Percentiles rank a stretch among this genome's conserved stretches.
These are phyloP conservation scores for Anagyrus pseudococci DNA, from an alignment of 2,888 invertebrate genomes.

Conservation along the genomic window DNA sequence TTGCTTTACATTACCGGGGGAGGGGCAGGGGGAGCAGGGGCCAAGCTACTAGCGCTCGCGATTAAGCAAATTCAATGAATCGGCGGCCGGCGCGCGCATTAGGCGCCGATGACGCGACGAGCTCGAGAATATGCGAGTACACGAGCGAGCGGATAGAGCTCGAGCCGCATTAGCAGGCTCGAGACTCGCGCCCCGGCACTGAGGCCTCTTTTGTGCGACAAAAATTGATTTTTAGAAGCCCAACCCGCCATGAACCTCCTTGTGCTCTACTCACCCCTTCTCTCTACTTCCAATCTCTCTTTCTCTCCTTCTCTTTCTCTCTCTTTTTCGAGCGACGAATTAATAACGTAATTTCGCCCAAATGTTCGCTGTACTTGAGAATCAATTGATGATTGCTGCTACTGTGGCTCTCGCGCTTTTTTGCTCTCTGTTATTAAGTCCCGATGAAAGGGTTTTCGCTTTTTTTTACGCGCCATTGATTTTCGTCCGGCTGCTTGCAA, in stretches of 20 bases:
- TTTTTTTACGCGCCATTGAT: too few species aligned
- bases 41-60: conserved; percentile 19
- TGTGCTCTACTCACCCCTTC: neutral
- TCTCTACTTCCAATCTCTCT: too few species aligned
- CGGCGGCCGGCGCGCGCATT: neutral
- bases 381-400: neutral
- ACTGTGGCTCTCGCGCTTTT: neutral
- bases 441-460: too few species aligned
- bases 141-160: conserved; percentile 1
- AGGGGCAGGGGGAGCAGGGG: too few species aligned
- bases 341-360: conserved; percentile 24
- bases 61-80: conserved; percentile 37
- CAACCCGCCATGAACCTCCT: too few species aligned
- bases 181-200: conserved; percentile 16
- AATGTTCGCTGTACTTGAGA: conserved; percentile 16
- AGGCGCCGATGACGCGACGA: conserved; percentile 14
- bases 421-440: neutral
- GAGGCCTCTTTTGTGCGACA: conserved; percentile 5
- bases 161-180: conserved; percentile 10
- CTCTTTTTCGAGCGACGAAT: too few species aligned
- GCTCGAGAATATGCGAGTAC: neutral
- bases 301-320: too few species aligned
- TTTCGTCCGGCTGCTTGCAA: too few species aligned
- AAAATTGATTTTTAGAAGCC: too few species aligned
- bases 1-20: too few species aligned